phyloP scores from a whole-genome alignment of 2,113 vertebrate genomes.

The Atherinomorus stipes region DNA sequence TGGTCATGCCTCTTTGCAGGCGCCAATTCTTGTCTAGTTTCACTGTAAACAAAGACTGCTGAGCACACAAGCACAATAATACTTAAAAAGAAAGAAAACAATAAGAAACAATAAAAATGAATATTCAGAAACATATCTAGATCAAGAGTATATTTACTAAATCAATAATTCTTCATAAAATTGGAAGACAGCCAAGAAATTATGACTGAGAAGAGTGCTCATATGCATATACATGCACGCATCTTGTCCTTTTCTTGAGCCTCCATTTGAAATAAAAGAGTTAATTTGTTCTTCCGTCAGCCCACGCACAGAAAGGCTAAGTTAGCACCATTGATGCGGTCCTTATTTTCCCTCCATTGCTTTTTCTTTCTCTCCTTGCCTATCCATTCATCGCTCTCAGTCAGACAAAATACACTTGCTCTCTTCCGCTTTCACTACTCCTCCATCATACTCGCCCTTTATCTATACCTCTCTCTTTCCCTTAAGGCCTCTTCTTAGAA shows the following conservation, averaged over 20 bases:
- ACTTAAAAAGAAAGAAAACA: background rate
- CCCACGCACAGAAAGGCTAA: constrained; percentile 41
- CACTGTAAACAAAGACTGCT: constrained; percentile 5
- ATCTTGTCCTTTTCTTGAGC: constrained; percentile 18
- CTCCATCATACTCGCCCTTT: constrained; percentile 32
- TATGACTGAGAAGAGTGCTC: background rate
- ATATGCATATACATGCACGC: background rate
- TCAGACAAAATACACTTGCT: constrained; percentile 24
- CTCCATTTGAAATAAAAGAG: constrained; percentile 39
- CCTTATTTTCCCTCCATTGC: constrained; percentile 41
- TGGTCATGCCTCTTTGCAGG: background rate
- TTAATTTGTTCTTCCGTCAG: constrained; percentile 41
- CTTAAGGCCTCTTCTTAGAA: constrained; percentile 41
- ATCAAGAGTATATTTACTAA: constrained; percentile 18
- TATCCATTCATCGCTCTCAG: constrained; percentile 20
- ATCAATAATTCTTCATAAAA: constrained; percentile 24
- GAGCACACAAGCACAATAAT: background rate
- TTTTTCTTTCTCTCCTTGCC: constrained; percentile 7
- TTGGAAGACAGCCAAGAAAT: constrained; percentile 15
- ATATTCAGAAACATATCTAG: background rate
- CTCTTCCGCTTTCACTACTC: constrained; percentile 8
- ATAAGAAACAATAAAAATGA: background rate
- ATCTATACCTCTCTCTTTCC: constrained; percentile 6
- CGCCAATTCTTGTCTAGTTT: background rate
- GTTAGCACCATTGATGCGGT: constrained; percentile 28